These are phyloP conservation scores for Percopsis omiscomaycus DNA, from an alignment of 2,797 vertebrate species.

Conservation along the genomic window DNA sequence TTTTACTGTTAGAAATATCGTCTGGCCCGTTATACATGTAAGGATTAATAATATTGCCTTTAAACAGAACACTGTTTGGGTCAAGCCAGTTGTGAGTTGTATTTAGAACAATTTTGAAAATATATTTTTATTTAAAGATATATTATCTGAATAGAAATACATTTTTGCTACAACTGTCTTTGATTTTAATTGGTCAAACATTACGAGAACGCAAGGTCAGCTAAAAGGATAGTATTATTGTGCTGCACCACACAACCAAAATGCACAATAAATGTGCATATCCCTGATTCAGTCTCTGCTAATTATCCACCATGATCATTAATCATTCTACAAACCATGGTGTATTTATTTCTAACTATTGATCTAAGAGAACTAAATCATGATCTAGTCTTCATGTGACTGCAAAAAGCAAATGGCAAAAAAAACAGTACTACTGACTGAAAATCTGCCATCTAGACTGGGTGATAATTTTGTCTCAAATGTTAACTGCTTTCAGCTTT, in stretches of 20 bases:
- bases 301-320: slow-evolving; percentile 29
- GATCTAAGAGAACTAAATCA: slow-evolving; percentile 33
- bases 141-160: not conserved
- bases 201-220: slow-evolving; percentile 14
- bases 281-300: slow-evolving; percentile 30
- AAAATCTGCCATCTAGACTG: not conserved
- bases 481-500: slow-evolving; percentile 3
- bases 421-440: slow-evolving; percentile 6
- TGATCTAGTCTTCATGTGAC: slow-evolving; percentile 39
- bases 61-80: not conserved
- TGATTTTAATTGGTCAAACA: slow-evolving; percentile 13
- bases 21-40: slow-evolving; percentile 33
- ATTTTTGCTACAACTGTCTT: slow-evolving; percentile 15
- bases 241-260: slow-evolving; percentile 21
- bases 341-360: slow-evolving; percentile 25
- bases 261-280: slow-evolving; percentile 23
- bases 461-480: slow-evolving; percentile 16
- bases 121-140: slow-evolving; percentile 26
- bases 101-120: slow-evolving; percentile 52
- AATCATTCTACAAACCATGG: slow-evolving; percentile 25
- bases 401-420: slow-evolving; percentile 30
- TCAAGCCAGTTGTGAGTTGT: too few relatives aligned
- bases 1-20: slow-evolving; percentile 40
- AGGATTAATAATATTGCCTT: slow-evolving; percentile 57
- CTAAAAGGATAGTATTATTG: slow-evolving; percentile 33